Conservation (phyloP, 2,888 invertebrate genomes). For the Allygus modestus region DNA sequence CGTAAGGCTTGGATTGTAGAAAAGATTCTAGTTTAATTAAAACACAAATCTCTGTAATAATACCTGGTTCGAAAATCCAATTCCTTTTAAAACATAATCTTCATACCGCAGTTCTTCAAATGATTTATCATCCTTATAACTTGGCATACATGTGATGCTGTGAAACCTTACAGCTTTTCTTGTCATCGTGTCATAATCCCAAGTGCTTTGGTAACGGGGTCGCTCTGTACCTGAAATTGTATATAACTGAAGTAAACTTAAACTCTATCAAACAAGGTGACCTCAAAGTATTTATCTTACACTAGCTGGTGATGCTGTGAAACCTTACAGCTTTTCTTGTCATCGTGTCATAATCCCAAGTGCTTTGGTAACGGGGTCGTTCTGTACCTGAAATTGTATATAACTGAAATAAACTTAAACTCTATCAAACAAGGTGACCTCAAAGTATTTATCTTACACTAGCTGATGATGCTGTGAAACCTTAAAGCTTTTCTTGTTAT, state of each 20-base stretch:
- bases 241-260: not conserved
- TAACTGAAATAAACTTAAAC: no score
- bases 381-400: not conserved
- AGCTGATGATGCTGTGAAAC: constrained; percentile 98
- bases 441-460: no score
- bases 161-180: constrained; percentile 94
- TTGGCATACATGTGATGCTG: constrained; percentile 99
- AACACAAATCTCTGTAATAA: no score
- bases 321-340: constrained; percentile 93
- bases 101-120: constrained; percentile 95
- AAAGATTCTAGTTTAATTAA: no score
- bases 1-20: no score
- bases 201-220: constrained; percentile 13
- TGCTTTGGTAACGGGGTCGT: not conserved
- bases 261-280: no score
- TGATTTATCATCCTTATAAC: constrained; percentile 88
- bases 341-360: constrained; percentile 82
- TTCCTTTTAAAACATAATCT: constrained; percentile 93
- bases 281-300: no score
- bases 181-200: constrained; percentile 85
- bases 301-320: constrained; percentile 98
- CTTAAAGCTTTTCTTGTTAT: constrained; percentile 92
- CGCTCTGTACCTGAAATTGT: not conserved
- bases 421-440: no score
- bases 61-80: constrained; percentile 80